Evolutionary conservation across 1,140 invertebrate species (phyloP), one percentile per base, ranked within the genome.

Genomic region (Drosophila cardini): DNA sequence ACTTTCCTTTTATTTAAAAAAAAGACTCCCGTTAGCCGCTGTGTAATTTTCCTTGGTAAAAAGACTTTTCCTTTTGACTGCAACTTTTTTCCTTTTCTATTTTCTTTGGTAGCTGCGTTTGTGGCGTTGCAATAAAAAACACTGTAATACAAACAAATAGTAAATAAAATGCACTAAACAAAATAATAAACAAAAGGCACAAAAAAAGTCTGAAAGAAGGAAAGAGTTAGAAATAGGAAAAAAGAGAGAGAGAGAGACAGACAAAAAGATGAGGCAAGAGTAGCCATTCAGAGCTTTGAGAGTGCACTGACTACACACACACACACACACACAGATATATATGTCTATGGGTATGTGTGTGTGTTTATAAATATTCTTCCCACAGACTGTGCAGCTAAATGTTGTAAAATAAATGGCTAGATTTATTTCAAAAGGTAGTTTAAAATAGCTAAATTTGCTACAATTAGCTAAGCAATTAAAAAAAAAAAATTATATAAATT

Each of bases 131-230:
- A 83, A 83, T 76, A 85, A 80, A 77, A 72, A 32, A 15, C n/a
- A n/a, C n/a, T 26, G 34, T 55, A 68, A 70, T 72, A 86, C 72
- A 87, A 87, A 87, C 78, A 86, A 86, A 86, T 52, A 82, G 78
- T 67, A 76, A 81, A 81, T 67, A 55, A 86, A 77, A 78, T 71
- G 55, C 64, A 63, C 68, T 63, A 64, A 64, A 55, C 52, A 71
- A 75, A 81, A 80, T 78, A 80, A 85, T 84, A 84, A 76, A 86
- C 74, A 80, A 74, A 73, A 60, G 48, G 57, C 56, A 78, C 57
- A 60, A 26, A 58, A 10, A 18, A 55, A 7, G 2, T n/a, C 21
- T 26, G 21, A 26, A 26, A 26, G 13, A 10, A 30, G 4, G 3
- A 10, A 11, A 1, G 0, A 9, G 9, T 2, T 4, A 40, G 46